Percentiles rank a stretch among this genome's conserved stretches.
Conservation (phyloP, 1,140 invertebrate species). For the Halesus radiatus region DNA sequence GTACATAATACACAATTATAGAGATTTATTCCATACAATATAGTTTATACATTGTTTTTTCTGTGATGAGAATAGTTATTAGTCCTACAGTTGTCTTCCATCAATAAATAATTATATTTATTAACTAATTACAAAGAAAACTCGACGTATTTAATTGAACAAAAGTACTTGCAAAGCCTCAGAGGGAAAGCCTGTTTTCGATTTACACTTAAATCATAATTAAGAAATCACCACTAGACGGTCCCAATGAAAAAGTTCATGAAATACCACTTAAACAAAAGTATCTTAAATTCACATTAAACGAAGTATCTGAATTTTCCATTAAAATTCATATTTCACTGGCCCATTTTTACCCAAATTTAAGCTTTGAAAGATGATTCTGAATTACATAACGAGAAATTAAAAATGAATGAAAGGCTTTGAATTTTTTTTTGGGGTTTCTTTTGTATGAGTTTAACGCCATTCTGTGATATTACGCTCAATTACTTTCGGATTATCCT, state of each 20-base stretch:
- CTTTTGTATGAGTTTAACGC: slow-evolving; percentile 7
- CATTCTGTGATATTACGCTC: neutral
- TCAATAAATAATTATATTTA: too few relatives aligned
- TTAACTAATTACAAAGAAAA: too few relatives aligned
- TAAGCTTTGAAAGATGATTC: neutral
- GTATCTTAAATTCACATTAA: neutral
- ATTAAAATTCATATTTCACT: neutral
- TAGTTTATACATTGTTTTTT: too few relatives aligned
- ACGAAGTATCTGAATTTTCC: neutral
- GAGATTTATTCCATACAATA: too few relatives aligned
- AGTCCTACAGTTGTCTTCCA: too few relatives aligned
- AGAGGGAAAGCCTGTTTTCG: too few relatives aligned
- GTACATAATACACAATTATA: too few relatives aligned
- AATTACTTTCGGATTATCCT: slow-evolving; percentile 24
- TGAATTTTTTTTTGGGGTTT: neutral
- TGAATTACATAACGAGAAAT: neutral
- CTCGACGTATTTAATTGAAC: too few relatives aligned
- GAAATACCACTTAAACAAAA: neutral
- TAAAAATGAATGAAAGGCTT: neutral
- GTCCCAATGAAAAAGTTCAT: neutral
- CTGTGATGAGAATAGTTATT: too few relatives aligned
- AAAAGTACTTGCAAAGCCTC: too few relatives aligned
- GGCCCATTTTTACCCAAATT: neutral
- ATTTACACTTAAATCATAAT: too few relatives aligned
- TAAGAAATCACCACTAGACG: too few relatives aligned